These are phyloP conservation scores for Coreius guichenoti DNA, from an alignment of 2,797 vertebrate species.

Conservation along the genomic window DNA sequence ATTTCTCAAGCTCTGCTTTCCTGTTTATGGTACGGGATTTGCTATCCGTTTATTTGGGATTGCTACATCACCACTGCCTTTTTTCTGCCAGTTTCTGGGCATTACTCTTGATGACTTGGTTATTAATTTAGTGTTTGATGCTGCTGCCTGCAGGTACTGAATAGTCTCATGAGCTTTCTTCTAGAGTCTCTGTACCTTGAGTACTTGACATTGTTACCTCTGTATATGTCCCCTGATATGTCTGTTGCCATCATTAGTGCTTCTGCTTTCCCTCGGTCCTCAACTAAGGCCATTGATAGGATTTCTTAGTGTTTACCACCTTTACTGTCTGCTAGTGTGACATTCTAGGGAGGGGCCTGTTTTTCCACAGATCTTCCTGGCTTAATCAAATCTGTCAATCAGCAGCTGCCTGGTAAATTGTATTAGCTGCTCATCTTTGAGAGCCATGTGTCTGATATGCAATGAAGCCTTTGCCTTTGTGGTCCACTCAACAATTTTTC, in stretches of 20 bases:
- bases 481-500: background rate
- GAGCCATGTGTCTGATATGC: background rate
- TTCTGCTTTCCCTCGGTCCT: background rate
- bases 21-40: background rate
- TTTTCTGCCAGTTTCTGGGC: background rate
- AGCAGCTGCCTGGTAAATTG: background rate
- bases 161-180: background rate
- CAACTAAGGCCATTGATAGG: background rate
- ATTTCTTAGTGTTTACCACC: background rate
- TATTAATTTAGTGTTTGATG: background rate
- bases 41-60: background rate
- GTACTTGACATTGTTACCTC: background rate
- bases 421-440: background rate
- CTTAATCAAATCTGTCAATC: background rate
- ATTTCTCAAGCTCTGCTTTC: background rate
- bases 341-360: background rate
- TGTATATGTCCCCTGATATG: background rate
- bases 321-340: background rate
- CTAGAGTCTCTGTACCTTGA: background rate
- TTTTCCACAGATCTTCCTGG: background rate
- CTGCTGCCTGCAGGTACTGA: background rate
- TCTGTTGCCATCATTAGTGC: background rate
- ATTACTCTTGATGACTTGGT: background rate
- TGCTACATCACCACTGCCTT: background rate
- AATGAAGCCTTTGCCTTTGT: background rate